phyloP scores from a whole-genome alignment of 2,888 invertebrate genomes.

The Nycteola revayana region DNA sequence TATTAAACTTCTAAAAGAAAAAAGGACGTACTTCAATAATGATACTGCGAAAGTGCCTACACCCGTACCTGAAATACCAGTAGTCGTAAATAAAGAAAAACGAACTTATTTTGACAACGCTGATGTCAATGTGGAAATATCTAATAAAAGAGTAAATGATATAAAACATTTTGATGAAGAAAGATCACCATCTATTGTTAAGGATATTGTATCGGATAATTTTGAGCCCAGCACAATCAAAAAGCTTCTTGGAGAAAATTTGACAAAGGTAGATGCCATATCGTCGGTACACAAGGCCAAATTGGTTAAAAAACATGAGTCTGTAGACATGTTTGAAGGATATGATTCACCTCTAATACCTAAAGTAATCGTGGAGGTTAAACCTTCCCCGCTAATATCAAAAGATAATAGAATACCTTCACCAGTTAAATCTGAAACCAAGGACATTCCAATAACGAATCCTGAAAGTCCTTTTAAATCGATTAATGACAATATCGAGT shows the following conservation, averaged over 20 bases:
- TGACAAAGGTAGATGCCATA: slow-evolving; percentile 41
- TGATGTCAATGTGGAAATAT: slow-evolving; percentile 23
- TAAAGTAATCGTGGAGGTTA: slow-evolving; percentile 27
- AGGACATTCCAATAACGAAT: slow-evolving; percentile 2
- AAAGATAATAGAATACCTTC: background rate
- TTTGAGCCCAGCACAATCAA: slow-evolving; percentile 55
- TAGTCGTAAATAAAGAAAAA: slow-evolving; percentile 29
- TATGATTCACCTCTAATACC: slow-evolving; percentile 40
- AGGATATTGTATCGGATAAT: slow-evolving; percentile 44
- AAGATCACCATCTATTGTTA: slow-evolving; percentile 61
- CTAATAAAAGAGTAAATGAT: slow-evolving; percentile 31
- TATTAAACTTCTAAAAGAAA: slow-evolving; percentile 45
- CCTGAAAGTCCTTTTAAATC: background rate
- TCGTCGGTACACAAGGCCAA: slow-evolving; percentile 39
- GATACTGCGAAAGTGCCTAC: slow-evolving; percentile 10
- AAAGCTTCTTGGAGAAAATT: slow-evolving; percentile 57
- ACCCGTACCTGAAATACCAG: slow-evolving; percentile 1
- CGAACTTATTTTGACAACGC: slow-evolving; percentile 53
- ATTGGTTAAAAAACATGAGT: slow-evolving; percentile 45
- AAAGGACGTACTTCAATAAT: slow-evolving; percentile 46
- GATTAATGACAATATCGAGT: slow-evolving; percentile 26
- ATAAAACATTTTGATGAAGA: slow-evolving; percentile 36
- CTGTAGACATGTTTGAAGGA: slow-evolving; percentile 61
- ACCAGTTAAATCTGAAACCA: background rate
- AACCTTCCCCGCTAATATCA: too few species aligned